Conservation (phyloP, 35 echinoderm and acorn worm species). For the Diadema setosum region DNA sequence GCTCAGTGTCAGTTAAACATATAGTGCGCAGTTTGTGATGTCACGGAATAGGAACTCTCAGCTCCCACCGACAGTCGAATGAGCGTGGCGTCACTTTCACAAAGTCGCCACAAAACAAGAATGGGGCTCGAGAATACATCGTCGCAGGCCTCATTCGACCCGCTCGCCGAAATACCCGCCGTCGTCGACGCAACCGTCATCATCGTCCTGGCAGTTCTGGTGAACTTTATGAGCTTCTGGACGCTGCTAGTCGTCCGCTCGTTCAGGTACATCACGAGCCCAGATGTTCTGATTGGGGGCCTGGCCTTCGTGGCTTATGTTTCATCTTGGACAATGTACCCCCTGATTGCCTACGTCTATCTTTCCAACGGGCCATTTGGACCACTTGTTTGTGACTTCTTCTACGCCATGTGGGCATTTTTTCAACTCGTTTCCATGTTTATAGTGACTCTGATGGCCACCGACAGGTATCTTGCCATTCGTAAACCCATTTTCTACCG, state of each 20-base stretch:
- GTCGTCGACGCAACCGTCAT: constrained; percentile 5
- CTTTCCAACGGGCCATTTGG: neutral
- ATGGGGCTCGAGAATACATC: no score
- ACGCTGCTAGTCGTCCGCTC: constrained; percentile 11
- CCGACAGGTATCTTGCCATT: constrained; percentile 57
- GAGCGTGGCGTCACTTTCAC: no score
- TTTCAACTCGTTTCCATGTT: constrained; percentile 31
- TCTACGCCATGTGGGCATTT: neutral
- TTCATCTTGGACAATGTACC: neutral
- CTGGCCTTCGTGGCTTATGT: constrained; percentile 41
- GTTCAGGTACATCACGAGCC: constrained; percentile 32
- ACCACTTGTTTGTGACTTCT: neutral
- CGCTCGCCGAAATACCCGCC: neutral
- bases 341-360: constrained; percentile 32
- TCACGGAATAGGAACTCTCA: no score
- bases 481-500: constrained; percentile 62
- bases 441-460: constrained; percentile 32
- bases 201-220: constrained; percentile 31
- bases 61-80: no score
- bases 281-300: constrained; percentile 38
- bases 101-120: no score
- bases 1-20: no score
- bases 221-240: constrained; percentile 30
- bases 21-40: no score
- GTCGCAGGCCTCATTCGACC: no score